Conservation (phyloP, 1,140 invertebrate species). For the Bombyx mori region ASM3026992v2 NC_085135.1:2564501-2565000, state of each 20-base stretch:
- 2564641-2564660: constrained; percentile 10
- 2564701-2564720: constrained; percentile 1
- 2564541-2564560: constrained; percentile 14
- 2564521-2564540: constrained; percentile 12
- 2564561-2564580: constrained; percentile 4
- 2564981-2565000: constrained; percentile 2
- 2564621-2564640: constrained; percentile 19
- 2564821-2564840: constrained; percentile 25
- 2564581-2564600: constrained; percentile 16
- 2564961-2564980: constrained; percentile 30
- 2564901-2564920: constrained; percentile 29
- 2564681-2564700: constrained; percentile 11
- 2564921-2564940: constrained; percentile 18
- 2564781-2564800: constrained; percentile 10
- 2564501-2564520: constrained; percentile 12
- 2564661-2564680: constrained; percentile 10
- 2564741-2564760: constrained; percentile 18
- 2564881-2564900: constrained; percentile 34
- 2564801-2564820: constrained; percentile 9
- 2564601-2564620: constrained; percentile 16
- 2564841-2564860: constrained; percentile 28
- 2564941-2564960: constrained; percentile 21
- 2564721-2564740: constrained; percentile 10
- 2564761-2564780: constrained; percentile 14
- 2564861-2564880: constrained; percentile 19